Evolutionary conservation across 2,888 invertebrate species (phyloP), one percentile per base, ranked within the genome.

Genomic region (Andrena chrysosceles): DNA sequence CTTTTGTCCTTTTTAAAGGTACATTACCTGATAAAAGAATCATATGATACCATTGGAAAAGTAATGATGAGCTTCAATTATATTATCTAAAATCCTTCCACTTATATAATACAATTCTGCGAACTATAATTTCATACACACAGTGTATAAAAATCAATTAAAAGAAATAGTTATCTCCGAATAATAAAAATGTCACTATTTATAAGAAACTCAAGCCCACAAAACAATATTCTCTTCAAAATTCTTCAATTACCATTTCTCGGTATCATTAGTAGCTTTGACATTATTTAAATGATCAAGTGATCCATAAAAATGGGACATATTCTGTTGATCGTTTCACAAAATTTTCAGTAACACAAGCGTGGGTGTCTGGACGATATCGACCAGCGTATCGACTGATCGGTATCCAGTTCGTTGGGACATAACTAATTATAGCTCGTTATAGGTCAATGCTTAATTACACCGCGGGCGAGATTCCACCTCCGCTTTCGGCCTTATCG

Each of bases 391-490:
- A 90, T 92, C 92, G 90, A 89, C 85, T 88, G 90, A 92, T 92
- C 91, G 87, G 88, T 87, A 89, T 89, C 84, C 85, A 60, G 89
- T 90, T 91, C 90, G 91, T 91, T 93, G 91, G 87, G 88, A 90
- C 91, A 92, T 92, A 91, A 93, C 93, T 93, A 93, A 93, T 93
- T 92, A 91, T 90, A 83, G 88, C 91, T 91, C 91, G 92, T 93
- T 93, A 92, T 92, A 90, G 92, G 91, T 91, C 91, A 91, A 91
- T 91, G 91, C 91, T 92, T 92, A 93, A 92, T 93, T 92, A 91
- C 90, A 87, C 87, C 86, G 90, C 88, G 83, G 90, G 89, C 87
- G 87, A 88, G 88, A 89, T 91, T 90, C 88, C 88, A 90, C 86
- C 88, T 87, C 89, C 88, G 86, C 89, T 92, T 90, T 90, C 85